Conservation (phyloP, 2,797 vertebrate species). For the Yasuhikotakia modesta region DNA sequence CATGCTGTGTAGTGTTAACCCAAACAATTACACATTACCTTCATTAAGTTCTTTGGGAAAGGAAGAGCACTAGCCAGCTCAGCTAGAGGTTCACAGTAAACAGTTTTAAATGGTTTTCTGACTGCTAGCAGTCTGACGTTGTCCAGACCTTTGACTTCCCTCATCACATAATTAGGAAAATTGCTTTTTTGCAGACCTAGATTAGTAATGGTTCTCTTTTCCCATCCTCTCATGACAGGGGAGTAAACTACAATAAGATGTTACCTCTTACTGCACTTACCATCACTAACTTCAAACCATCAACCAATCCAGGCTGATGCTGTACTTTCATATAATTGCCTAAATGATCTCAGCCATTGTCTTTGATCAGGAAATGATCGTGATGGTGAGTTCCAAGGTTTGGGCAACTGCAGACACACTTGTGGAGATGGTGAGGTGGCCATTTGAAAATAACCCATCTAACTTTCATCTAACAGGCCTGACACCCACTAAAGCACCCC, state of each 20-base stretch:
- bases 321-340: conserved; percentile 73
- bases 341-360: conserved; percentile 82
- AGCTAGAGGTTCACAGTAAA: conserved; percentile 73
- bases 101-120: conserved; percentile 72
- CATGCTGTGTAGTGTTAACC: neutral
- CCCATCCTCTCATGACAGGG: conserved; percentile 69
- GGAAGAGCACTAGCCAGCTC: conserved; percentile 63
- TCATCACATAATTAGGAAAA: conserved; percentile 90
- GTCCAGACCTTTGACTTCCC: conserved; percentile 77
- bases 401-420: conserved; percentile 77
- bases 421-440: conserved; percentile 80
- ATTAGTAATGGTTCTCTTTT: too few relatives aligned
- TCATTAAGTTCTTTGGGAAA: conserved; percentile 65
- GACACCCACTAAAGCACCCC: conserved; percentile 49
- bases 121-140: conserved; percentile 73
- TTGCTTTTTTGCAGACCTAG: conserved; percentile 80
- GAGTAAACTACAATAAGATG: conserved; percentile 89
- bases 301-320: conserved; percentile 67
- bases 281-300: conserved; percentile 79
- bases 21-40: conserved; percentile 31
- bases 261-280: conserved; percentile 83
- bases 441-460: conserved; percentile 75
- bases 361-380: conserved; percentile 83
- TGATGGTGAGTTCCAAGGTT: conserved; percentile 77
- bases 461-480: conserved; percentile 57